phyloP scores from a whole-genome alignment of 2,888 invertebrate genomes.

The Caenorhabditis virilis region DNA sequence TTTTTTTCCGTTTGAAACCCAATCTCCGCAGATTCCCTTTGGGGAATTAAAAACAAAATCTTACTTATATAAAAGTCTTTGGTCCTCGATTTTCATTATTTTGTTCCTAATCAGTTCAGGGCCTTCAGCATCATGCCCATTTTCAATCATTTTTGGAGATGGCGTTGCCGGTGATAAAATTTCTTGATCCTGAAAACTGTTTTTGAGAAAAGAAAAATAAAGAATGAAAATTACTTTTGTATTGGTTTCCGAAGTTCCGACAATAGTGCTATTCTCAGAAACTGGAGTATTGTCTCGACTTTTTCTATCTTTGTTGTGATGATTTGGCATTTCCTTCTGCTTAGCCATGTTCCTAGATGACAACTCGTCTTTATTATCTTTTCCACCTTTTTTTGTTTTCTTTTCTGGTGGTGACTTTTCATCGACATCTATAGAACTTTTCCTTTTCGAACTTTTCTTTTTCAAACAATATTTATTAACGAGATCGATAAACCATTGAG shows the following conservation, averaged over 20 bases:
- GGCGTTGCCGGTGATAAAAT: no score
- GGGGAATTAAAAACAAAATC: neutral
- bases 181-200: no score
- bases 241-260: no score
- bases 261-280: no score
- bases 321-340: neutral
- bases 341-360: neutral
- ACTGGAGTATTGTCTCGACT: no score
- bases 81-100: conserved; percentile 15
- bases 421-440: neutral
- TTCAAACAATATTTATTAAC: conserved; percentile 9
- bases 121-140: no score
- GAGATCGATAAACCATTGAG: conserved; percentile 5
- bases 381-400: conserved; percentile 3
- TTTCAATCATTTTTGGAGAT: no score
- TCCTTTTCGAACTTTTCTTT: conserved; percentile 5
- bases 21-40: no score
- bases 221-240: no score
- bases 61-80: conserved; percentile 21
- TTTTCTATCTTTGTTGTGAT: no score
- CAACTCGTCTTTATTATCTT: neutral
- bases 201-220: no score
- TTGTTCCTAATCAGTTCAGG: conserved; percentile 17
- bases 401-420: conserved; percentile 4
- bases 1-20: no score